Evolutionary conservation across 2,113 vertebrate species (phyloP).

Genomic region (Rana temporaria): DNA sequence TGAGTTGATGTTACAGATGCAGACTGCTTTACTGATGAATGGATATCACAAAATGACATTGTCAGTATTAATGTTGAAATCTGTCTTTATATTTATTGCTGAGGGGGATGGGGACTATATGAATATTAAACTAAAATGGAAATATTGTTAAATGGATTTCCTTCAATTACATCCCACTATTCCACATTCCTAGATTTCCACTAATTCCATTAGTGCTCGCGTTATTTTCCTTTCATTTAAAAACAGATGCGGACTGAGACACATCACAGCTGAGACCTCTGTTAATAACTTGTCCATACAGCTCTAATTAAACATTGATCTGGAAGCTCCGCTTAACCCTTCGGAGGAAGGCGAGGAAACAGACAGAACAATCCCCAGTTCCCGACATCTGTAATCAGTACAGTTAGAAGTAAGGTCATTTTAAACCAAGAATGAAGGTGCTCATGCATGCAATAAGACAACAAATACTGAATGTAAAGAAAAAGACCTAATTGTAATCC

Average conservation of each 20-base stretch:
- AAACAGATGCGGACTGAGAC: constrained; percentile 14
- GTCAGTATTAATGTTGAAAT: background rate
- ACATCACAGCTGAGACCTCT: constrained; percentile 28
- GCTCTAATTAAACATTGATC: constrained; percentile 51
- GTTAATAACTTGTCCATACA: constrained; percentile 28
- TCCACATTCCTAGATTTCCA: constrained; percentile 20
- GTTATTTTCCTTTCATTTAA: constrained; percentile 11
- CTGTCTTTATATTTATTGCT: background rate
- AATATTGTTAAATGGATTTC: constrained; percentile 9
- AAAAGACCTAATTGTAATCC: background rate
- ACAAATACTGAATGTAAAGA: background rate
- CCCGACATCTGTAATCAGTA: background rate
- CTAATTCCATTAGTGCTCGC: constrained; percentile 38
- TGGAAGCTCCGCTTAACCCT: background rate
- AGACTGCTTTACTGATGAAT: too few species aligned
- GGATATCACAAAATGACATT: background rate
- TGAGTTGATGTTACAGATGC: too few species aligned
- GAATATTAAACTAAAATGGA: background rate
- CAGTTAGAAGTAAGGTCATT: background rate
- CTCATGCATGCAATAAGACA: background rate
- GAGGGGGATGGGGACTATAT: background rate
- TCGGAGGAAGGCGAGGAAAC: background rate
- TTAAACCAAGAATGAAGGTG: background rate
- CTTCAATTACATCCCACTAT: background rate
- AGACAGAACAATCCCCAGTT: background rate